A percentile compares a stretch with the other conserved stretches of the same genome.
These are phyloP conservation scores for Brachionichthys hirsutus DNA, from an alignment of 2,113 vertebrate genomes.

Conservation along the genomic window DNA sequence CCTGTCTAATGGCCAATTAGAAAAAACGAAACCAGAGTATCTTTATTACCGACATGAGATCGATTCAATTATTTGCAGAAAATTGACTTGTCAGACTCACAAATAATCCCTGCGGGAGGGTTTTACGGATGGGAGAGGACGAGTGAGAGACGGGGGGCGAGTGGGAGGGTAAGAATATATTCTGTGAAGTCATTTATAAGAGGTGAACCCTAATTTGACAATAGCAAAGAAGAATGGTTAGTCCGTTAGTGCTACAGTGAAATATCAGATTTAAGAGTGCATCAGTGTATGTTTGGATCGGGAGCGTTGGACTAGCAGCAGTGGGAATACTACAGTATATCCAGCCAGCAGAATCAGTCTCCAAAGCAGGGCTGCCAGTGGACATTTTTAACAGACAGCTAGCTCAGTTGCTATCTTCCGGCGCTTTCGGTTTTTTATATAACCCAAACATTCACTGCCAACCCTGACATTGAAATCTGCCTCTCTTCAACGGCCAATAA, in stretches of 20 bases:
- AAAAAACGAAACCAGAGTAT: slow-evolving; percentile 35
- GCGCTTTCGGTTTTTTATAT: slow-evolving; percentile 1
- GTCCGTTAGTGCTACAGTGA: slow-evolving; percentile 43
- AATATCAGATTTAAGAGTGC: slow-evolving; percentile 21
- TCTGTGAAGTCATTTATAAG: slow-evolving; percentile 7
- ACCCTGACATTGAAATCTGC: too few species aligned
- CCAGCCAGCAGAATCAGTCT: slow-evolving; percentile 67
- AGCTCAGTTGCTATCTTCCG: slow-evolving; percentile 7
- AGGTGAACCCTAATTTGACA: not conserved
- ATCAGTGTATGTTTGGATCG: slow-evolving; percentile 17
- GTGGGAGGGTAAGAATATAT: slow-evolving; percentile 7
- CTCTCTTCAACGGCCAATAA: too few species aligned
- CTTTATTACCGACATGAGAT: slow-evolving; percentile 35
- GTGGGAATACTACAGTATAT: slow-evolving; percentile 63
- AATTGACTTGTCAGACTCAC: slow-evolving; percentile 7
- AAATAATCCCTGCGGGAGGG: slow-evolving; percentile 10
- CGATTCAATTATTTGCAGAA: slow-evolving; percentile 4
- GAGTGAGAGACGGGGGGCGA: not conserved
- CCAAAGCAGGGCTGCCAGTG: slow-evolving; percentile 28
- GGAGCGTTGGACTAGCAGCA: slow-evolving; percentile 5
- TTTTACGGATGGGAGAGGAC: not conserved
- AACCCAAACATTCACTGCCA: too few species aligned
- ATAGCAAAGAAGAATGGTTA: slow-evolving; percentile 13
- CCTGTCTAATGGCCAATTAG: slow-evolving; percentile 40
- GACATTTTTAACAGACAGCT: too few species aligned